These are phyloP conservation scores for Polyploca ridens DNA, from an alignment of 2,888 invertebrate species.

Conservation along the genomic window DNA sequence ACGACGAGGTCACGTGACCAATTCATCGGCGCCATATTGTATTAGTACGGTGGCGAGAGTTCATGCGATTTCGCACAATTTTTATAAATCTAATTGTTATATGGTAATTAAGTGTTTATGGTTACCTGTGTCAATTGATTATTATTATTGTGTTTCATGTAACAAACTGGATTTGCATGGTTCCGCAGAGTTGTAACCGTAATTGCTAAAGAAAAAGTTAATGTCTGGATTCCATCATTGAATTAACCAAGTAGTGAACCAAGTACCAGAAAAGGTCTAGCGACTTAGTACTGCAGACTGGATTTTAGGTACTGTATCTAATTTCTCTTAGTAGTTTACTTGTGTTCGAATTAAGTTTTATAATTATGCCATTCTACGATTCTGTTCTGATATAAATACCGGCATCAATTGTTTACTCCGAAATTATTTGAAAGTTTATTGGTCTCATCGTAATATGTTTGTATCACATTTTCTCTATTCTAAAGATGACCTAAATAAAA, in stretches of 20 bases:
- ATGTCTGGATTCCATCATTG: conserved; percentile 64
- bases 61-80: conserved; percentile 58
- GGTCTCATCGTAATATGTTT: background rate
- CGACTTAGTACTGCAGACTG: conserved; percentile 50
- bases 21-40: conserved; percentile 68
- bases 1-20: conserved; percentile 63
- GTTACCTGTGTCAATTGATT: conserved; percentile 16
- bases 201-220: conserved; percentile 35
- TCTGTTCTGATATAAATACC: conserved; percentile 32
- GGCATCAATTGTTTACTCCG: conserved; percentile 63
- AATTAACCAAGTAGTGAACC: conserved; percentile 67
- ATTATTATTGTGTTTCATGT: background rate
- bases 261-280: conserved; percentile 62
- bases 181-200: conserved; percentile 29
- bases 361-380: background rate
- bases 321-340: background rate
- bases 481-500: background rate
- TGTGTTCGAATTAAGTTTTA: background rate
- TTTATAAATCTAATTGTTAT: conserved; percentile 47
- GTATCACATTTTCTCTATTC: background rate
- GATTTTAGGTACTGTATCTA: conserved; percentile 41
- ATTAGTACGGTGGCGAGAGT: conserved; percentile 60
- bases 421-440: background rate
- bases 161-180: conserved; percentile 20
- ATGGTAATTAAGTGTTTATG: conserved; percentile 32